phyloP scores from a whole-genome alignment of 2,888 invertebrate species.

The Noctua comes region DNA sequence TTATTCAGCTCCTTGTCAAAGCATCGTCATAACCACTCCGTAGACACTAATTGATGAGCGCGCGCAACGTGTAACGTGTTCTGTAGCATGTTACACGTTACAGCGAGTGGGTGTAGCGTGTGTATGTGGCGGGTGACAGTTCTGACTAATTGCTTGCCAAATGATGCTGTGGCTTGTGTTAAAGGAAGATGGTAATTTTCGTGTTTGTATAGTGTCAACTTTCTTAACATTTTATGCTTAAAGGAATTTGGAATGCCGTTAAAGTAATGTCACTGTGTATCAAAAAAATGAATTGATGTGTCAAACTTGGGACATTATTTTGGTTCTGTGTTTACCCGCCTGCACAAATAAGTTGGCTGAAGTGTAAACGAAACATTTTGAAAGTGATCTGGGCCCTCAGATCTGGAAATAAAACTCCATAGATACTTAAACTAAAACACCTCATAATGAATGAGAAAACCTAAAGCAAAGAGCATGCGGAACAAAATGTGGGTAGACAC shows the following conservation, averaged over 20 bases:
- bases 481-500: constrained; percentile 13
- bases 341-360: neutral
- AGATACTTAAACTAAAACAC: neutral
- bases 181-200: constrained; percentile 2
- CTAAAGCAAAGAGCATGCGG: constrained; percentile 9
- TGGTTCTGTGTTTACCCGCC: neutral
- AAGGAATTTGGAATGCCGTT: neutral
- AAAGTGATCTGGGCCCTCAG: too few relatives aligned
- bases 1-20: constrained; percentile 56
- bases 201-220: neutral
- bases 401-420: neutral
- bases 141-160: constrained; percentile 58
- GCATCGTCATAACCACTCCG: constrained; percentile 49
- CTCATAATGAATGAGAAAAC: neutral
- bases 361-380: neutral
- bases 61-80: constrained; percentile 38
- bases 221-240: neutral
- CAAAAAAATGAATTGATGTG: neutral
- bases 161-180: constrained; percentile 26
- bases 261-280: neutral
- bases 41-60: constrained; percentile 61
- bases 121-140: constrained; percentile 48
- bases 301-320: neutral
- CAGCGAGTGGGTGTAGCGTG: constrained; percentile 21
- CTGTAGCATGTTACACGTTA: constrained; percentile 36